Evolutionary conservation across 2,797 vertebrate species (phyloP), one percentile per base, ranked within the genome.

Genomic region (Parotocinclus haroldoi): DNA sequence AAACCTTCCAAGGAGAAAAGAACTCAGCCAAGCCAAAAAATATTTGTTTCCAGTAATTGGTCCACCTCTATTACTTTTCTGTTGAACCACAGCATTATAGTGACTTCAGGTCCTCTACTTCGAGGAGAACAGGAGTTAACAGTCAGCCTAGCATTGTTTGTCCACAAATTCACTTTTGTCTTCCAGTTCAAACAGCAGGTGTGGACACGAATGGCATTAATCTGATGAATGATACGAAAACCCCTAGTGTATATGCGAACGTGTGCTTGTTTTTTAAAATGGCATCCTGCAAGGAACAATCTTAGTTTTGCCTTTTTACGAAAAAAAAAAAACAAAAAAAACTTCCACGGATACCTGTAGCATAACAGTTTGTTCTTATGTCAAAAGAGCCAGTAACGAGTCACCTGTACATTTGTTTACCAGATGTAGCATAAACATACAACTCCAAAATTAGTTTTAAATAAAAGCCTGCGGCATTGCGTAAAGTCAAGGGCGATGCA

Each of bases 111-210:
- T 64, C 44, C 36, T 65, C 56, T 55, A 7, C 45, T 16, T 9
- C 12, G 42, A 9, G 50, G 57, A 48, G 17, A 53, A 45, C 11
- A 17, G 46, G 62, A 45, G 56, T 60, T 56, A 61, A 75, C 52
- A 59, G 62, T 78, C 66, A 81, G 76, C 83, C 77, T 74, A 82
- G 74, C 77, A 76, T 77, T 80, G 76, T 5, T 2, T 79, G 79
- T 86, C 82, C 80, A 85, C 84, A 86, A 87, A 82, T 81, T 88
- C 86, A 90, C 85, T 81, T 87, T 53, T 88, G 90, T 92, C 90
- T 91, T 91, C 90, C 90, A 89, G 78, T 78, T 86, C 86, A 87
- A 83, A 77, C 68, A 78, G 69, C 80, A 75, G 75, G 78, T 75
- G 68, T 75, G 66, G 44, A 55, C 55, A 52, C 52, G 64, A 78